Evolutionary conservation across 2,888 invertebrate genomes (phyloP).

Genomic region (Polymixis lichenea): DNA sequence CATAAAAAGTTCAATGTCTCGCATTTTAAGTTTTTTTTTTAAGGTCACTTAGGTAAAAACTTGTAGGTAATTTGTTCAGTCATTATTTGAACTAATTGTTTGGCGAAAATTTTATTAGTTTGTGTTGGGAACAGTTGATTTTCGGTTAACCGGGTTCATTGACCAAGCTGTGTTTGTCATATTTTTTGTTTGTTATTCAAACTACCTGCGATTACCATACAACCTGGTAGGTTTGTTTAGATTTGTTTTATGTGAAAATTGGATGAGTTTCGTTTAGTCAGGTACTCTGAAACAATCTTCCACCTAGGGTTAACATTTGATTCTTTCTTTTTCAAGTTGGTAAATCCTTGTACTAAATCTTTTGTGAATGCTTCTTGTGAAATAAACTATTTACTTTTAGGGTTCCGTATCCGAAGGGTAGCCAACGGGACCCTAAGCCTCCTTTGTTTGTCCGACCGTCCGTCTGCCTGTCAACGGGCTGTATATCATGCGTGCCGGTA

Average conservation of each 20-base stretch:
- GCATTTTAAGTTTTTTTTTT: neutral
- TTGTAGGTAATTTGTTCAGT: neutral
- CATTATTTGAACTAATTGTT: neutral
- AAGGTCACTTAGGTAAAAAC: conserved; percentile 13
- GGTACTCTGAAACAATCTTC: neutral
- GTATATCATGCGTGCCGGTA: no score
- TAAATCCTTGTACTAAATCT: no score
- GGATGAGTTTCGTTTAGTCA: neutral
- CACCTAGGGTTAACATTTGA: neutral
- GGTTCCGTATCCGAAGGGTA: no score
- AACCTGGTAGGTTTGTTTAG: neutral
- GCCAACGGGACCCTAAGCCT: no score
- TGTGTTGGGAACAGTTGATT: neutral
- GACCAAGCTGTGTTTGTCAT: neutral
- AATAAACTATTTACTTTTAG: no score
- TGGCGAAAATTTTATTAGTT: neutral
- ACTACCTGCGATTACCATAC: neutral
- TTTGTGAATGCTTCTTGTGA: no score
- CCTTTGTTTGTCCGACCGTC: no score
- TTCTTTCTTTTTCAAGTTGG: no score
- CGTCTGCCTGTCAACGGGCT: no score
- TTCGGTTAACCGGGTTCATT: neutral
- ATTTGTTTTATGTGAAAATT: neutral
- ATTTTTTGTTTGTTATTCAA: neutral
- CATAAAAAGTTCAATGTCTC: conserved; percentile 12